phyloP scores from a whole-genome alignment of 2,888 invertebrate species.

The Caenorhabditis sp. region DNA sequence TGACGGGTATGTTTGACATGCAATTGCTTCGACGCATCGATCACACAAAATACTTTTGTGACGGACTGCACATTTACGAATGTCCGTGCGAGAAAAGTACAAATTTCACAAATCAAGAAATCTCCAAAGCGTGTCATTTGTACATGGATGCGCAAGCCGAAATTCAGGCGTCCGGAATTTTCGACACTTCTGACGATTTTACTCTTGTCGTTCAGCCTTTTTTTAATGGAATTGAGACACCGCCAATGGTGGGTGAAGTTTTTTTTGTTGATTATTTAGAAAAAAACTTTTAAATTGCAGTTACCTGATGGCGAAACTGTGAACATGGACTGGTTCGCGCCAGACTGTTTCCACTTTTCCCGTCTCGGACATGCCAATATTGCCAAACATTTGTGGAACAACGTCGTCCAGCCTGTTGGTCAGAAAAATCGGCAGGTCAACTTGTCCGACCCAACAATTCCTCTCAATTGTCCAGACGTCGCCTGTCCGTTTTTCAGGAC shows the following conservation, averaged over 20 bases:
- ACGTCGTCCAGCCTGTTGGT: conserved; percentile 50
- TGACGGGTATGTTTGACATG: conserved; percentile 64
- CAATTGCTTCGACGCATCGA: conserved; percentile 56
- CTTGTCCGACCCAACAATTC: conserved; percentile 45
- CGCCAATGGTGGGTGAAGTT: conserved; percentile 30
- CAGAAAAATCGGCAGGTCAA: conserved; percentile 38
- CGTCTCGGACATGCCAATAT: conserved; percentile 52
- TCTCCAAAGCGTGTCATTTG: conserved; percentile 44
- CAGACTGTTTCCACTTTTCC: conserved; percentile 61
- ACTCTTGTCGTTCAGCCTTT: conserved; percentile 61
- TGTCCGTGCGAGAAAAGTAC: conserved; percentile 55
- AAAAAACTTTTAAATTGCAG: not conserved
- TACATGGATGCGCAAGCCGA: conserved; percentile 56
- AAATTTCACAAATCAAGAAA: conserved; percentile 48
- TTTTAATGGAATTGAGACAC: conserved; percentile 50
- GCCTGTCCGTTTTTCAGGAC: conserved; percentile 54
- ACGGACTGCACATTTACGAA: conserved; percentile 55
- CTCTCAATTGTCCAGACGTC: conserved; percentile 43
- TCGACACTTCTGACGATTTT: conserved; percentile 59
- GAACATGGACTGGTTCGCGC: conserved; percentile 58
- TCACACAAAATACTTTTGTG: conserved; percentile 52
- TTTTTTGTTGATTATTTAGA: no score
- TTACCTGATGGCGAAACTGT: conserved; percentile 42
- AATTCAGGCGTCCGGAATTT: conserved; percentile 48
- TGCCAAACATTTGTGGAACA: conserved; percentile 56